Base-by-base conservation (phyloP, 2,797 vertebrate species). In the Sternotherus odoratus region DNA sequence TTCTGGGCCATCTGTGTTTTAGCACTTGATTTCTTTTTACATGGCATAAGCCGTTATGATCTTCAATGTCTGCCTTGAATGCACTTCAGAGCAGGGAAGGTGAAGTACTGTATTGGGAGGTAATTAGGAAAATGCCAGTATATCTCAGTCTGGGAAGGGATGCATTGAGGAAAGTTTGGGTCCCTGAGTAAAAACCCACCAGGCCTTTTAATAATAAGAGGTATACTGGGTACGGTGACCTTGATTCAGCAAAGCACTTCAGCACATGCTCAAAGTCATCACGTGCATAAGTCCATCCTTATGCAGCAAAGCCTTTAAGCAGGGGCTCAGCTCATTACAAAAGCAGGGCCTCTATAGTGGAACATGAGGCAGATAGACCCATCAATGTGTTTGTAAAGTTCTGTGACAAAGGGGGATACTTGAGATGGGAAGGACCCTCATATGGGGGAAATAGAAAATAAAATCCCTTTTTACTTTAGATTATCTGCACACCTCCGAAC, bases 301-400 rank as follows among this genome's bases (percentile, higher is more conserved):
- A 54, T 79, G 0, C 69, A 72, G 60, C 50, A 79, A 79, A 90
- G 50, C 72, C 8, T 10, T 82, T 54, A 83, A 91, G 69, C 82
- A 90, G 91, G 85, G 95, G 56, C 66, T 83, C 56, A 19, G 48
- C 54, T 57, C 74, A 91, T 85, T 93, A 87, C 88, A 94, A 93
- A 94, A 84, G 83, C 88, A 94, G 89, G 80, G 24, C 72, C 79
- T 77, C n/a, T 77, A 77, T 43, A 17, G 88, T 46, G 90, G 88
- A 56, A 30, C 78, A 85, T 85, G 50, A 94, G 88, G 82, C 94
- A 95, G 84, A 84, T 92, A 86, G 87, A 93, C 86, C 92, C 90
- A 77, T 94, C 92, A 94, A 92, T 36, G 28, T 91, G 86, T 87
- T 94, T 92, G 79, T 82, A 19, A 94, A 94, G 63, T 90, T 94